Evolutionary conservation across 2,797 vertebrate species (phyloP), one percentile per base, ranked within the genome.

Genomic region (Cetoscarus ocellatus): DNA sequence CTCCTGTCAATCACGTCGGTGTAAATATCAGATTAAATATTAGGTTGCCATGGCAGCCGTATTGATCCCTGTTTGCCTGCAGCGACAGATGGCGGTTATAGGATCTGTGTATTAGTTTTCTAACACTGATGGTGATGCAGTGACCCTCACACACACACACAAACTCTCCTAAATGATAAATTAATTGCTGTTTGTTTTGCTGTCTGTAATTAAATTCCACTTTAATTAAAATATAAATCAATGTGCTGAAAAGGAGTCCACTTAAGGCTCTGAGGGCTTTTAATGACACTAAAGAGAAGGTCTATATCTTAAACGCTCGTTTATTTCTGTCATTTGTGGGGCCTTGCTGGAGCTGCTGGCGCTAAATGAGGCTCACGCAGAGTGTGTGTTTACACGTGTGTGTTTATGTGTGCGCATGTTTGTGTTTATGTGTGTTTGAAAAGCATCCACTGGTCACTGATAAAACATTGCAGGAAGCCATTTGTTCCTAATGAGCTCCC

Each of bases 181-280:
- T 45, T 70, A 61, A 70, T 48, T 2, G 52, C 61, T 39, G 65
- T 81, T 76, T 86, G 80, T 84, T 78, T 79, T 17, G 45, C 65
- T 10, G 17, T 57, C 53, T 71, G 57, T 80, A 81, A 83, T 83
- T 86, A 77, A 73, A 86, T 78, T 62, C 40, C n/a, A 54, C 44
- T 84, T 65, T 67, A 72, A 86, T 86, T 80, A 61, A 74, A 87
- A 87, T 75, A 71, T 79, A 42, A 86, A 64, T 78, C 65, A 68
- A 11, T 70, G 71, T 50, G 50, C 79, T 80, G 27, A 60, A 64
- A 84, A 70, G 49, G 58, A 75, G 59, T 59, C 54, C 55, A 80
- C 82, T 81, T 66, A 74, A 70, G 67, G 67, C 39, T 57, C 34
- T 58, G 47, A 19, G 13, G 51, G 34, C 35, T 47, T 60, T 51